Evolutionary conservation across 2,797 vertebrate genomes (phyloP), one percentile per base, ranked within the genome.

Genomic region (Pampus argenteus): DNA sequence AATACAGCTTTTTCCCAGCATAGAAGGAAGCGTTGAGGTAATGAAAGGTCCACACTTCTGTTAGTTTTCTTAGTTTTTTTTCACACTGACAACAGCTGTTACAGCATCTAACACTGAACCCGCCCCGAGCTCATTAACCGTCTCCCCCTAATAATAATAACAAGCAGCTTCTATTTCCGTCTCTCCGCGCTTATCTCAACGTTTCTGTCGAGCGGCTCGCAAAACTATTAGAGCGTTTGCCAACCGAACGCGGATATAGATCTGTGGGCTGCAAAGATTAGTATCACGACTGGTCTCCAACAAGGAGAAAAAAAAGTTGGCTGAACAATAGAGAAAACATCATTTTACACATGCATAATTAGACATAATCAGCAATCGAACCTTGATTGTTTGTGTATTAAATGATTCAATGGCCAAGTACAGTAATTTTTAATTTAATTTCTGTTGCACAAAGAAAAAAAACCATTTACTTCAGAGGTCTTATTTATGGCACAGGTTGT

Each of bases 31-130:
- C 23, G 63, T 63, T 59, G 61, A 74, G 75, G 64, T 89, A 81
- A 89, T 80, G 69, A 57, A 62, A 82, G 78, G 78, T 83, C 79
- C 77, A 70, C 74, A 74, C 66, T 51, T 22, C 14, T 13, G 15
- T 4, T 52, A n/a, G n/a, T n/a, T n/a, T n/a, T n/a, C n/a, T n/a
- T n/a, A n/a, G n/a, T n/a, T 59, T 59, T 23, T 28, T 36, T 63
- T 77, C 70, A 50, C 67, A 55, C 56, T 15, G 70, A 13, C 36
- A 58, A 73, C 85, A 88, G 82, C 69, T 86, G 83, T 78, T 73
- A 42, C 55, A 51, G 34, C 56, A 36, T 23, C 45, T 52, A 4
- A 26, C 28, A 20, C 67, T 5, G 54, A 54, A 20, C 13, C 13
- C 57, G 5, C 38, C 22, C 58, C 13, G 58, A 13, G 9, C 63